Conservation (phyloP, 2,888 invertebrate species). For the Sphaeridia pumilis region DNA sequence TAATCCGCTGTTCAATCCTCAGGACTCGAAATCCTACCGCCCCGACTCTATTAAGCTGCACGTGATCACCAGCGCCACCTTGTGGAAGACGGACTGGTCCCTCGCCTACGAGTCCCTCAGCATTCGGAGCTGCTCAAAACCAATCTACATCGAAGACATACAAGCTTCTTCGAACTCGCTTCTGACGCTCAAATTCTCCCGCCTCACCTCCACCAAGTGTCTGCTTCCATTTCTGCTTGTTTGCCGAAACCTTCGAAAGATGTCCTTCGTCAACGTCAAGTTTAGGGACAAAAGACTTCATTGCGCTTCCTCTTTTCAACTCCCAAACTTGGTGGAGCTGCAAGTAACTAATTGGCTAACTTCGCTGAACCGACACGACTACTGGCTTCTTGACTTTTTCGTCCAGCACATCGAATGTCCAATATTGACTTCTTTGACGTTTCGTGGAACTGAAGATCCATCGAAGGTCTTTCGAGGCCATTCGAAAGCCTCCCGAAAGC, state of each 20-base stretch:
- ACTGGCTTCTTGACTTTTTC: constrained; percentile 10
- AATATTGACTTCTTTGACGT: background rate
- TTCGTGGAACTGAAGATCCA: background rate
- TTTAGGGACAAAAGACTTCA: constrained; percentile 2
- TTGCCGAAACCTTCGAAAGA: background rate
- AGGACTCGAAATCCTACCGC: background rate
- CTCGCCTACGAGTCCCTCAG: constrained; percentile 3
- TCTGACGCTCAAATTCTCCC: constrained; percentile 1
- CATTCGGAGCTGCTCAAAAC: background rate
- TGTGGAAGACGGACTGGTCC: constrained; percentile 1
- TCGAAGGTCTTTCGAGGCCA: background rate
- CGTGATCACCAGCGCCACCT: constrained; percentile 1
- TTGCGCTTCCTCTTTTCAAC: background rate
- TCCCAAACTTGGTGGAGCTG: constrained; percentile 1
- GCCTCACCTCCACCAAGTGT: background rate
- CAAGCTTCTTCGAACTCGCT: background rate
- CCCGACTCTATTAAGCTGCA: background rate
- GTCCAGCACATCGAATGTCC: background rate
- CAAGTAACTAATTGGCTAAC: constrained; percentile 1
- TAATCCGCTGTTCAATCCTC: no score
- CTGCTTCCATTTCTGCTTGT: background rate
- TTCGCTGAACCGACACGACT: constrained; percentile 2
- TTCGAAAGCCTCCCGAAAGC: background rate
- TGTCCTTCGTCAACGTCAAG: constrained; percentile 4
- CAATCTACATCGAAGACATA: background rate